phyloP scores from a whole-genome alignment of 2,888 invertebrate species.

The Zonitis immaculata region DNA sequence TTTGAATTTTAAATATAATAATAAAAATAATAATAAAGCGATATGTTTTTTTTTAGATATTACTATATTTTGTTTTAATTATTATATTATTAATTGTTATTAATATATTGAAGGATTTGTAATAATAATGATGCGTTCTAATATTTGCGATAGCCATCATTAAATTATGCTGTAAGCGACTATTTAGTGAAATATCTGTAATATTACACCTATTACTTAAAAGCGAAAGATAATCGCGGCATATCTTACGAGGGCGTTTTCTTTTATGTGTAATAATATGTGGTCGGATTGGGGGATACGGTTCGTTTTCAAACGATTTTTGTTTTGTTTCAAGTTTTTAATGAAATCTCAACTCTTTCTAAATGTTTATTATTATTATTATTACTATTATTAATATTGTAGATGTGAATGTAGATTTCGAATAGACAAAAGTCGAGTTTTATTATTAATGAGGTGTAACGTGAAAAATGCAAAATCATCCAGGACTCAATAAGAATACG shows the following conservation, averaged over 20 bases:
- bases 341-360: background rate
- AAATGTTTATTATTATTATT: no score
- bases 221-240: conserved; percentile 27
- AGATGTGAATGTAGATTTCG: background rate
- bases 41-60: background rate
- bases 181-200: conserved; percentile 35
- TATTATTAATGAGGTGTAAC: background rate
- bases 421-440: background rate
- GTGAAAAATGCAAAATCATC: background rate
- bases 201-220: conserved; percentile 33
- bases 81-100: background rate
- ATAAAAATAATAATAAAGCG: no score
- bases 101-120: no score
- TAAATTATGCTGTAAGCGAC: conserved; percentile 26
- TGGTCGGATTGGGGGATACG: conserved; percentile 25
- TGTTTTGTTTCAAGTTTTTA: no score
- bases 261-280: conserved; percentile 23
- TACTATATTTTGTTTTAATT: background rate
- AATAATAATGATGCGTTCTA: no score
- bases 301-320: conserved; percentile 20
- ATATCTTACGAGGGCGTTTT: conserved; percentile 27
- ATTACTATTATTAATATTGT: no score
- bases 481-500: background rate
- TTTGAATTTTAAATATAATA: background rate
- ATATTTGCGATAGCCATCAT: conserved; percentile 31